These are phyloP conservation scores for Lethrus apterus DNA, from an alignment of 1,140 invertebrate genomes.

Conservation along the genomic window DNA sequence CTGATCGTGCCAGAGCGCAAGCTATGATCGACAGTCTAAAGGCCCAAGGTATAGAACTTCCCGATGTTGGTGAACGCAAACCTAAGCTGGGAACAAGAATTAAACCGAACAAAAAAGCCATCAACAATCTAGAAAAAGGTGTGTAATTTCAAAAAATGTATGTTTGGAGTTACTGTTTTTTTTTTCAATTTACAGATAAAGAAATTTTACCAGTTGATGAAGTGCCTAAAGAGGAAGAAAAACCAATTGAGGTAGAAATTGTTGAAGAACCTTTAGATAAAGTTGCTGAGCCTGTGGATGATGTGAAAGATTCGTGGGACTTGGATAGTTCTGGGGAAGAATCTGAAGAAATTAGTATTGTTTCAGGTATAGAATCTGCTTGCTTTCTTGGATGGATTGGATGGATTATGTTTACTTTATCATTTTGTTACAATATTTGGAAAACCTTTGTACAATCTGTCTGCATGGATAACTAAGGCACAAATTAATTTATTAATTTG, in stretches of 20 bases:
- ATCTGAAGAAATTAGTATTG: conserved; percentile 46
- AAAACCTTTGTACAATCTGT: too few species aligned
- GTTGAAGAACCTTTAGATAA: conserved; percentile 44
- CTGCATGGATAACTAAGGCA: too few species aligned
- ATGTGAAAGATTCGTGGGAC: conserved; percentile 79
- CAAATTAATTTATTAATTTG: not conserved
- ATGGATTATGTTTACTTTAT: not conserved
- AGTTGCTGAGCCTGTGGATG: conserved; percentile 48
- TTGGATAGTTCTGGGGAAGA: conserved; percentile 62
- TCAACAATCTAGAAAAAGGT: not conserved
- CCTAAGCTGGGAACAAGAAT: conserved; percentile 66
- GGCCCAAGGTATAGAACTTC: conserved; percentile 66
- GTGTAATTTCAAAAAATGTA: too few species aligned
- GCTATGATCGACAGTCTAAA: conserved; percentile 81
- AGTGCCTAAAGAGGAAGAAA: conserved; percentile 42
- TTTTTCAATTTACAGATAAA: conserved; percentile 25
- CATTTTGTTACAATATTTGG: too few species aligned
- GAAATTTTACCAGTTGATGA: conserved; percentile 41
- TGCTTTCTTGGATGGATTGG: not conserved
- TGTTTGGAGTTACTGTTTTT: not conserved
- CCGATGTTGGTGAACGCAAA: conserved; percentile 65
- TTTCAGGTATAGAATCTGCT: too few species aligned
- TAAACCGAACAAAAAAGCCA: conserved; percentile 40
- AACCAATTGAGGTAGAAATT: conserved; percentile 51
- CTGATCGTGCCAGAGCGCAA: conserved; percentile 78